Conservation (phyloP, 2,797 vertebrate genomes). For the Gymnoscopelus microlampas region DNA sequence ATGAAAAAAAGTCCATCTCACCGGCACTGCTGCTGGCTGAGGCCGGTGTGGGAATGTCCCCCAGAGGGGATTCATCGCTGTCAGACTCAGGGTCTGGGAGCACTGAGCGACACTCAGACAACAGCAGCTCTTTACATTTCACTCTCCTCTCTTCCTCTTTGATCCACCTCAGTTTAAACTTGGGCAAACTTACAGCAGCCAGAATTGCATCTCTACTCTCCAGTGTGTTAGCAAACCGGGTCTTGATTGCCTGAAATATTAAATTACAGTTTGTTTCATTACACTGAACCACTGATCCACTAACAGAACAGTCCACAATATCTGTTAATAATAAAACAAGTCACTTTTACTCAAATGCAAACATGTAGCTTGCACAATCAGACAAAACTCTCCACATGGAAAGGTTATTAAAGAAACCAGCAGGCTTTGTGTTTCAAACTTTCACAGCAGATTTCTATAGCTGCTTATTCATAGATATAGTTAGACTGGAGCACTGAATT, state of each 20-base stretch:
- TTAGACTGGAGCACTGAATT: neutral
- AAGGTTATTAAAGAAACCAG: too few relatives aligned
- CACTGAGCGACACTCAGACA: constrained; percentile 7
- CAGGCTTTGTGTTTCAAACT: too few relatives aligned
- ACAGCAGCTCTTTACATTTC: constrained; percentile 15
- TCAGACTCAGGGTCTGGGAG: too few relatives aligned
- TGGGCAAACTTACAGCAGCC: neutral
- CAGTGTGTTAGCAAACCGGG: neutral
- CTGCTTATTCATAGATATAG: too few relatives aligned
- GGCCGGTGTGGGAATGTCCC: neutral
- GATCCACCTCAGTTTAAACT: constrained; percentile 21
- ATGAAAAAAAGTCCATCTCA: constrained; percentile 22
- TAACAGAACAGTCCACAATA: neutral
- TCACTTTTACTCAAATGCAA: too few relatives aligned
- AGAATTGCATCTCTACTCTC: too few relatives aligned
- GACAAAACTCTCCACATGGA: too few relatives aligned
- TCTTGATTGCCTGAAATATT: constrained; percentile 6
- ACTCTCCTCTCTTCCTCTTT: neutral
- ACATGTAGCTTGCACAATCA: too few relatives aligned
- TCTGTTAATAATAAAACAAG: neutral
- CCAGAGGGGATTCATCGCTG: constrained; percentile 1
- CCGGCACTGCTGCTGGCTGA: neutral
- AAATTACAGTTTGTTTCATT: neutral
- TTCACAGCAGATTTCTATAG: too few relatives aligned
- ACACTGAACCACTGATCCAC: neutral